These are phyloP conservation scores for Kryptolebias ocellatus DNA, from an alignment of 2,797 vertebrate genomes.

Conservation along the genomic window DNA sequence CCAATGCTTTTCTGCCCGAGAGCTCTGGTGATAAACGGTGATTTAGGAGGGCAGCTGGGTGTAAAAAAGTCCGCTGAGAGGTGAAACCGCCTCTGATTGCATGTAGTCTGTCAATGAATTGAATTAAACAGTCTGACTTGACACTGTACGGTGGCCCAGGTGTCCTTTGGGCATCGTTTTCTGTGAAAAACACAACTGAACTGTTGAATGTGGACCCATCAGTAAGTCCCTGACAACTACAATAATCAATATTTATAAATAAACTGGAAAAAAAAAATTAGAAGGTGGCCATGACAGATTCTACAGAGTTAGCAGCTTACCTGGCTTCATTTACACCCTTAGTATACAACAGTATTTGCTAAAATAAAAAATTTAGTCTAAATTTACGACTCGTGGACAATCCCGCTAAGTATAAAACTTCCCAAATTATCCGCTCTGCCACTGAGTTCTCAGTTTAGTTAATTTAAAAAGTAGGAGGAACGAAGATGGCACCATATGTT, in stretches of 20 bases:
- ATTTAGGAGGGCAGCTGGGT: constrained; percentile 18
- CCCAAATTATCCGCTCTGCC: not conserved
- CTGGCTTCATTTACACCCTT: too few species aligned
- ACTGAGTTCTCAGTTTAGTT: not conserved
- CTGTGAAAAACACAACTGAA: constrained; percentile 3
- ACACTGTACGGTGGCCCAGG: not conserved
- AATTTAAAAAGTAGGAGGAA: constrained; percentile 3
- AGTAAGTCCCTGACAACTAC: constrained; percentile 6
- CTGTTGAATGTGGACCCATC: constrained; percentile 15
- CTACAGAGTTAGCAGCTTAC: not conserved
- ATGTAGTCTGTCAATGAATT: constrained; percentile 32
- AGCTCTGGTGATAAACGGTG: constrained; percentile 44
- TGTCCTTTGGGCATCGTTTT: constrained; percentile 4
- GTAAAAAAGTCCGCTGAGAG: constrained; percentile 40
- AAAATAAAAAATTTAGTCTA: not conserved
- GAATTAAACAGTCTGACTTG: constrained; percentile 21
- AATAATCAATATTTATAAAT: constrained; percentile 9
- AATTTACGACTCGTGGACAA: not conserved
- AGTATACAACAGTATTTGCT: not conserved
- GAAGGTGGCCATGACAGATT: not conserved
- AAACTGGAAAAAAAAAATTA: not conserved
- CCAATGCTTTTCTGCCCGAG: constrained; percentile 54
- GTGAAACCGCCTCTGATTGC: constrained; percentile 21
- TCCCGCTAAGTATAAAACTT: not conserved
- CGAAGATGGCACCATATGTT: not conserved